Evolutionary conservation across 2,797 vertebrate species (phyloP), one percentile per base, ranked within the genome.

Genomic region (Megaceryle alcyon): DNA sequence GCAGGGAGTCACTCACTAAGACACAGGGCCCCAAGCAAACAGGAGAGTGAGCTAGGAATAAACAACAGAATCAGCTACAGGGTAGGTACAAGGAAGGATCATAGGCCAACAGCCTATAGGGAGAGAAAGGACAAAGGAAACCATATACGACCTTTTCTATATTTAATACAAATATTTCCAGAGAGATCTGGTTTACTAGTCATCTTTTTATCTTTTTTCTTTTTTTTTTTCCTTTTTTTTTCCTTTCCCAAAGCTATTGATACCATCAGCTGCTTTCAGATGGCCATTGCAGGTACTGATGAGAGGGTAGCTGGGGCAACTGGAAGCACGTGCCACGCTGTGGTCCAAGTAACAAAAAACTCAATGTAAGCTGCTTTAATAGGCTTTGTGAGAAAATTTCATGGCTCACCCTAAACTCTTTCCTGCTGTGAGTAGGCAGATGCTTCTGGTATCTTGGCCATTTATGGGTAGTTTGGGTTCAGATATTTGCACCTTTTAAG

Each of bases 31-130:
- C 65, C 20, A 1, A 90, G 86, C 94, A 72, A 75, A 61, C 77
- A 59, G n/a, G 59, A 65, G 96, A 41, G 60, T 51, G 68, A 96
- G 71, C 64, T 91, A 51, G 61, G 71, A 93, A 94, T 94, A 95
- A 96, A 97, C 95, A 97, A 63, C 90, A 90, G 89, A 96, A 92
- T 75, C 90, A 88, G 96, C 90, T 94, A 60, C 88, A 59, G 93
- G 91, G 88, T 86, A 90, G 90, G 81, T 94, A 70, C 64, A 41
- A 95, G 88, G 81, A 93, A 80, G 8, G 4, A 88, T 93, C 90
- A 73, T 10, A 88, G 78, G 83, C 77, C 73, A 94, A 76, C 81
- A 92, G 91, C 90, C 90, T 53, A 5, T 31, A 33, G 88, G 85
- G 68, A 92, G 87, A 82, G 70, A 90, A 90, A 94, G 90, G 94